Evolutionary conservation across 2,113 vertebrate species (phyloP).

Genomic region (Seriola aureovittata): DNA sequence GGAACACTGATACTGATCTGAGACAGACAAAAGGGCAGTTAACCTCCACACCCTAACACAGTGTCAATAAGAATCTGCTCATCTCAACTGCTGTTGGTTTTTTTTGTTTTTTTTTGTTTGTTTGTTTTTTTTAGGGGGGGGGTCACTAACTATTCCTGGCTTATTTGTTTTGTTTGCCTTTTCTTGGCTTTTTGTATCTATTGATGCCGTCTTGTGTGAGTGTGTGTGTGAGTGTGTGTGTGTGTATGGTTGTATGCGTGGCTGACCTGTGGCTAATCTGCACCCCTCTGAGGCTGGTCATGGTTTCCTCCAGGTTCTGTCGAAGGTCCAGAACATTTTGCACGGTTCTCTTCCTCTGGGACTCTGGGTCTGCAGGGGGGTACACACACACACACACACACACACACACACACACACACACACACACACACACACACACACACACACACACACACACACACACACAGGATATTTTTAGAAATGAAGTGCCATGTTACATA

Average conservation of each 20-base stretch:
- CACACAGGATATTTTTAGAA: conserved; percentile 31
- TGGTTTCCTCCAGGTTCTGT: conserved; percentile 98
- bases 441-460: conserved; percentile 12
- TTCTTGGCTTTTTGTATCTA: background rate
- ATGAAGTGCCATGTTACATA: background rate
- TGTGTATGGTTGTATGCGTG: conserved; percentile 4
- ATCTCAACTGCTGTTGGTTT: background rate
- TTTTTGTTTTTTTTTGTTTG: background rate
- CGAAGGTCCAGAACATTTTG: conserved; percentile 97
- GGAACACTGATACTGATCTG: conserved; percentile 62
- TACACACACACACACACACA: conserved; percentile 1
- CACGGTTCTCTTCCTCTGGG: conserved; percentile 96
- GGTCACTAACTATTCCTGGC: too few species aligned
- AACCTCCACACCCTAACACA: conserved; percentile 33
- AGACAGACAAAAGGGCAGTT: conserved; percentile 39
- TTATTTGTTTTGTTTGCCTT: background rate
- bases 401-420: conserved; percentile 16
- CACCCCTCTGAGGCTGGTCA: conserved; percentile 95
- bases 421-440: background rate
- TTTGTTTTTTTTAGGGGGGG: background rate
- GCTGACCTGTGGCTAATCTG: conserved; percentile 94
- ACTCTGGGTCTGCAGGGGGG: conserved; percentile 89
- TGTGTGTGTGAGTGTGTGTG: conserved; percentile 1
- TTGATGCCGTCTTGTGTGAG: background rate
- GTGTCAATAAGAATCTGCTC: conserved; percentile 51